phyloP scores from a whole-genome alignment of 2,797 vertebrate species.

The Garrulus glandarius region DNA sequence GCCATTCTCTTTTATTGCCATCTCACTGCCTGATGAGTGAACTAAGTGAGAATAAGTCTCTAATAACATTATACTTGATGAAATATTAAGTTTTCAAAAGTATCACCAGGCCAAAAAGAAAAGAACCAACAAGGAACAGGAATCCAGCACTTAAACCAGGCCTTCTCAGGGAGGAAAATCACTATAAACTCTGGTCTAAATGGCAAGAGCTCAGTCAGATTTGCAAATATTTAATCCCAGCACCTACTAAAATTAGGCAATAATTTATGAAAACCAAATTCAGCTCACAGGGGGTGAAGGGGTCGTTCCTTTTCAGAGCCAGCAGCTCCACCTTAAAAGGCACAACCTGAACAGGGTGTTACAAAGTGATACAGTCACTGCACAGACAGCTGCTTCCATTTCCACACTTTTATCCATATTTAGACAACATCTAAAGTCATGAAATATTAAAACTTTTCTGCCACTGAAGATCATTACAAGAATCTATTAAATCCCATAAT shows the following conservation, averaged over 20 bases:
- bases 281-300: background rate
- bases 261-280: background rate
- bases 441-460: slow-evolving; percentile 77
- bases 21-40: slow-evolving; percentile 95
- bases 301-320: background rate
- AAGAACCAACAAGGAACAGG: slow-evolving; percentile 58
- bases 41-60: slow-evolving; percentile 95
- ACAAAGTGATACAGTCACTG: slow-evolving; percentile 3
- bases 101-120: slow-evolving; percentile 70
- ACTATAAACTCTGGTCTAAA: background rate
- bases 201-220: background rate
- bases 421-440: slow-evolving; percentile 62
- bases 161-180: background rate
- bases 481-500: slow-evolving; percentile 86
- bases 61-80: slow-evolving; percentile 96
- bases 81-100: slow-evolving; percentile 91
- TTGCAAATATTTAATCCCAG: background rate
- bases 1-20: slow-evolving; percentile 98
- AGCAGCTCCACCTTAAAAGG: slow-evolving; percentile 8
- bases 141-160: background rate
- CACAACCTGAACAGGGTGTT: background rate
- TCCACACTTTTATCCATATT: slow-evolving; percentile 49
- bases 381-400: slow-evolving; percentile 63
- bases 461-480: slow-evolving; percentile 66
- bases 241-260: background rate